These are phyloP conservation scores for Caenorhabditis sp. DNA, from an alignment of 2,888 invertebrate species.

Conservation along the genomic window DNA sequence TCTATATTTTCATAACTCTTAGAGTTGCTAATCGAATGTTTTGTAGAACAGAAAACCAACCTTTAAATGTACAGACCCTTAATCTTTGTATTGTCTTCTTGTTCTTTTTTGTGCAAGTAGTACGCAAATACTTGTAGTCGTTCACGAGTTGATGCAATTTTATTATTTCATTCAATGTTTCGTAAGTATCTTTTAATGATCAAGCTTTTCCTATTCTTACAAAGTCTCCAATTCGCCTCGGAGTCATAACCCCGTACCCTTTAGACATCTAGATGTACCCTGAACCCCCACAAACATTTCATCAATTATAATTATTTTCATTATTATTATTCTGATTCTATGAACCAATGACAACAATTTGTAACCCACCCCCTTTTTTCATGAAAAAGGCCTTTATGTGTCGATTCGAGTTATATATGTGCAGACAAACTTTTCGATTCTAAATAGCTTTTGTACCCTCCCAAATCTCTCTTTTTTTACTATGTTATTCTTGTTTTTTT, in stretches of 20 bases:
- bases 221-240: constrained; percentile 31
- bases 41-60: background rate
- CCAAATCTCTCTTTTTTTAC: background rate
- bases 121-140: constrained; percentile 39
- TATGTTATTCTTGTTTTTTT: background rate
- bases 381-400: constrained; percentile 29
- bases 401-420: constrained; percentile 46
- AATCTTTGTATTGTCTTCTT: background rate
- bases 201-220: background rate
- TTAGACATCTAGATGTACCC: background rate
- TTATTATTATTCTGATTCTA: constrained; percentile 24
- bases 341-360: constrained; percentile 1
- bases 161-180: constrained; percentile 9
- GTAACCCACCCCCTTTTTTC: background rate
- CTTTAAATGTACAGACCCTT: background rate
- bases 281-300: background rate
- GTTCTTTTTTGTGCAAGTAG: constrained; percentile 19
- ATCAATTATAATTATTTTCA: constrained; percentile 1
- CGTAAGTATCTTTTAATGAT: background rate
- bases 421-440: constrained; percentile 28
- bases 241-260: constrained; percentile 21
- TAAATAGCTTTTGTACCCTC: constrained; percentile 6
- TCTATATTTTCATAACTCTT: background rate
- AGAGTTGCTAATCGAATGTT: constrained; percentile 2
- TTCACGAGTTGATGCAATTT: constrained; percentile 27